Conservation (phyloP, 2,888 invertebrate genomes). For the Mesoligia furuncula region DNA sequence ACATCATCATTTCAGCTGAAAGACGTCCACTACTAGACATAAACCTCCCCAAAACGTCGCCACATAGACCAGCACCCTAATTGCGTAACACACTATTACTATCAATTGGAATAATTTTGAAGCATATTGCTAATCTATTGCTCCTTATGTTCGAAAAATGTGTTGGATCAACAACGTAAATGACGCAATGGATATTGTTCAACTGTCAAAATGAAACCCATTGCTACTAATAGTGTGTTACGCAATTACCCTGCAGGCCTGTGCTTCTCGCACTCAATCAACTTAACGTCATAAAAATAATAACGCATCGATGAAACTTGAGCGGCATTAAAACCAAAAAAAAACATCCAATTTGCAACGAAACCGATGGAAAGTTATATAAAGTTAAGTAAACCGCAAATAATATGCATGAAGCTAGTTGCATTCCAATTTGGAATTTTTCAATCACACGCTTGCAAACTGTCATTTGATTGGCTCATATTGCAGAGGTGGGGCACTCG, state of each 20-base stretch:
- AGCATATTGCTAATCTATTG: too few relatives aligned
- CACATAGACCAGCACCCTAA: background rate
- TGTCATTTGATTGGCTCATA: slow-evolving; percentile 42
- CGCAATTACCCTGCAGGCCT: too few relatives aligned
- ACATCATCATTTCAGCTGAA: background rate
- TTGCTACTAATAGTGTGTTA: too few relatives aligned
- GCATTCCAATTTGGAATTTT: slow-evolving; percentile 46
- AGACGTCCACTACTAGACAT: background rate
- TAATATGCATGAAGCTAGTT: slow-evolving; percentile 46
- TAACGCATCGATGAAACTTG: background rate
- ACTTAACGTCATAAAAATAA: background rate
- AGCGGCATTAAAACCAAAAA: background rate
- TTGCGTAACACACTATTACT: too few relatives aligned
- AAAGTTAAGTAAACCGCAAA: slow-evolving; percentile 22
- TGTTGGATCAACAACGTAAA: too few relatives aligned
- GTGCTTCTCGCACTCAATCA: background rate
- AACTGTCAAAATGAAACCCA: too few relatives aligned
- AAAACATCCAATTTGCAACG: background rate
- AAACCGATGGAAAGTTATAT: background rate
- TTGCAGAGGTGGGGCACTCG: background rate
- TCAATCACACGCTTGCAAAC: slow-evolving; percentile 38
- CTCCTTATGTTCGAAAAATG: too few relatives aligned
- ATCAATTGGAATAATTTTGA: too few relatives aligned
- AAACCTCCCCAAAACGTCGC: background rate
- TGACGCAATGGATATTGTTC: too few relatives aligned